Percentiles rank a stretch among this genome's conserved stretches.
Evolutionary conservation across 2,797 vertebrate species (phyloP).

Genomic region (Buceros bicornis): DNA sequence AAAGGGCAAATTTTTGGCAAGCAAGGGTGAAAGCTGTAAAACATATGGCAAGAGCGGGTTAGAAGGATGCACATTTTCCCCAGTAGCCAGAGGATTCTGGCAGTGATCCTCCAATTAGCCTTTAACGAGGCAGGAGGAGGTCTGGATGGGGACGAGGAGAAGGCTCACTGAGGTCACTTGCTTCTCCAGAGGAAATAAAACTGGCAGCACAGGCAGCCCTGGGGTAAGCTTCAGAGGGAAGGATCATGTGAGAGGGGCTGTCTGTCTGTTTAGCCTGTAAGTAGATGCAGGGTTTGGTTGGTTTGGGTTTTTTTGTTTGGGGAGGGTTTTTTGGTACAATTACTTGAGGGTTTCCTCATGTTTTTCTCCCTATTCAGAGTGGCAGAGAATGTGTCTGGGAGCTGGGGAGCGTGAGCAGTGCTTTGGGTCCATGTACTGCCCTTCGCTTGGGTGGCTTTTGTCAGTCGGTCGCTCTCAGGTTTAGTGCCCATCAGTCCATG

Average conservation of each 20-base stretch:
- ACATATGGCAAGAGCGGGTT: background rate
- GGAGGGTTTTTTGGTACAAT: background rate
- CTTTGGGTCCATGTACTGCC: background rate
- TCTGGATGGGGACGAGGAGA: background rate
- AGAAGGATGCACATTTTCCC: background rate
- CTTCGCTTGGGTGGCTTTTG: background rate
- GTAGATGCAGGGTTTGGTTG: background rate
- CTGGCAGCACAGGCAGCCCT: background rate
- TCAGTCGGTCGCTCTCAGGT: rapidly evolving
- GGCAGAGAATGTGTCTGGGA: background rate
- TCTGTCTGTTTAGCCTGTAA: background rate
- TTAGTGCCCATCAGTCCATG: rapidly evolving
- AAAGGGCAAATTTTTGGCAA: background rate
- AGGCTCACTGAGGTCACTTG: background rate
- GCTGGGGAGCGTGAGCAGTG: background rate
- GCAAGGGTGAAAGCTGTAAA: background rate
- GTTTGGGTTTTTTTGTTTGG: no score
- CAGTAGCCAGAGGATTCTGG: background rate
- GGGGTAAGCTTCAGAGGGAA: background rate
- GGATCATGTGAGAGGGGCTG: rapidly evolving
- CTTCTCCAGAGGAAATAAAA: background rate
- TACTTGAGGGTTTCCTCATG: background rate
- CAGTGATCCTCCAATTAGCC: background rate
- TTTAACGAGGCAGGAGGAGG: background rate
- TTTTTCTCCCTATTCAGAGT: rapidly evolving